phyloP scores from a whole-genome alignment of 2,113 vertebrate species.

The Dicerorhinus sumatrensis region DNA sequence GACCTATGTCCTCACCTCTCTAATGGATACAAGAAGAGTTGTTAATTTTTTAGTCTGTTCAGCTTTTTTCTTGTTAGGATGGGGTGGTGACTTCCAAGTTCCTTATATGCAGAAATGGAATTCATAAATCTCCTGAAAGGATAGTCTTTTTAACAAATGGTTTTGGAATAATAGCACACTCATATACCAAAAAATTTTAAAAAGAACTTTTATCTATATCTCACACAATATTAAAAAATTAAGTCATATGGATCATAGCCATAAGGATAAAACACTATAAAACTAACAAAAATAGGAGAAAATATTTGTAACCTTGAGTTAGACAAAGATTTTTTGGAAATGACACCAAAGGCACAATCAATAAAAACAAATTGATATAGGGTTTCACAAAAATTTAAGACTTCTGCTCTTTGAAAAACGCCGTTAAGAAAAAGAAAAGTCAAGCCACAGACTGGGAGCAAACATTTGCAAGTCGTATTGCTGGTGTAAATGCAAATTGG shows the following conservation, averaged over 20 bases:
- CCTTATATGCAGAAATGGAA: too few species aligned
- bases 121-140: background rate
- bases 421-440: background rate
- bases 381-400: background rate
- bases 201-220: background rate
- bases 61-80: too few species aligned
- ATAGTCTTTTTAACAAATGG: background rate
- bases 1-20: too few species aligned
- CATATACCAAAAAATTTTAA: background rate
- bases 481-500: too few species aligned
- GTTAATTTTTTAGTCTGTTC: too few species aligned
- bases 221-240: background rate
- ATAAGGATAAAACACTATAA: background rate
- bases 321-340: background rate
- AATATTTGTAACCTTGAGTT: background rate
- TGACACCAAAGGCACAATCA: background rate
- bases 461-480: too few species aligned
- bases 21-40: too few species aligned
- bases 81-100: too few species aligned
- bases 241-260: background rate
- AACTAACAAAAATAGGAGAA: background rate
- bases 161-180: background rate
- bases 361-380: background rate
- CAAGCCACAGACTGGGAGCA: too few species aligned
- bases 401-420: background rate